Evolutionary conservation across 2,888 invertebrate genomes (phyloP), one percentile per base, ranked within the genome.

Genomic region (Steinernema carpocapsae): DNA sequence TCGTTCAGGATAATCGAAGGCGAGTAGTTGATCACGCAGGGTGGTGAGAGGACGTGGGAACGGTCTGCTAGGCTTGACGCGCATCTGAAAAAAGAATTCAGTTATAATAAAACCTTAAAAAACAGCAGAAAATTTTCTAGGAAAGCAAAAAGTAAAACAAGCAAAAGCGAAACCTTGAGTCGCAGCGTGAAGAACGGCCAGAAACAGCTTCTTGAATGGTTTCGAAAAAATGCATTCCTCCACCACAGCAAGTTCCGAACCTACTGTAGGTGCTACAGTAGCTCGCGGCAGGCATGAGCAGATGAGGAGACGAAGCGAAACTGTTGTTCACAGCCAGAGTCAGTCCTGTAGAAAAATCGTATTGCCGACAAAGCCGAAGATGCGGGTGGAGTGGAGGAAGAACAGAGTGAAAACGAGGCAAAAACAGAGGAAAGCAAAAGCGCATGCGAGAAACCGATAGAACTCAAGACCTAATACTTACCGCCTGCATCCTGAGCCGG

Each of bases 291-390:
- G 56, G 56, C 56, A 56, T 56, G 56, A 56, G 56, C 6, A 56
- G 56, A 26, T 56, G 56, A 14, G 56, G 56, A 22, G 56, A 56
- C 10, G 48, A 48, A 17, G n/a, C 17, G 48, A 48, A 48, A 19
- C 48, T 48, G 56, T 6, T 26, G 56, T 6, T 26, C 10, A 10
- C 56, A 12, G 56, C 24, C 22, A 26, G 26, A 4, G 56, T 56
- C 56, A 26, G 56, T 17, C 56, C 56, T 56, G 56, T 19, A 56
- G 56, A 56, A 56, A 26, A 56, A 56, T 56, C 56, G 56, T 24
- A 56, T n/a, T n/a, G n/a, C n/a, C n/a, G n/a, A n/a, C n/a, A n/a
- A n/a, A n/a, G n/a, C n/a, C 6, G 48, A 19, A 6, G 48, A 19
- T 14, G 43, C 43, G 43, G 43, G 14, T 43, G 43, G 10, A 43